phyloP scores from a whole-genome alignment of 2,888 invertebrate genomes.

The Ecliptopera silaceata region DNA sequence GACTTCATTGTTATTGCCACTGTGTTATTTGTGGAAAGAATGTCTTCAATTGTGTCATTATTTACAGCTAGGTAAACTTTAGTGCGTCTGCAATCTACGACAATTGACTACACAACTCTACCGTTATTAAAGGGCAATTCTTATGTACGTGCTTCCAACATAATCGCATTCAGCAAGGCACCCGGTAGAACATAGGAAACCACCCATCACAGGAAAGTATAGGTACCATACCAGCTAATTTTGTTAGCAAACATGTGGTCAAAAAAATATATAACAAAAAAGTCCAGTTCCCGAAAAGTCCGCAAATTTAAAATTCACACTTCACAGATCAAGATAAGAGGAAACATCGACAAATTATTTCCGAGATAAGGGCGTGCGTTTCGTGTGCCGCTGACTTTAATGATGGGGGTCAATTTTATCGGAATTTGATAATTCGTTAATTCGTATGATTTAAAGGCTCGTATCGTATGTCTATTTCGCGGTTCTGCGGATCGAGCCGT shows the following conservation, averaged over 20 bases:
- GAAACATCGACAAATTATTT: slow-evolving; percentile 61
- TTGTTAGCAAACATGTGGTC: slow-evolving; percentile 44
- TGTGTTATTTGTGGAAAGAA: slow-evolving; percentile 57
- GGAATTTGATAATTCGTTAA: slow-evolving; percentile 58
- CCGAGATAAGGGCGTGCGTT: slow-evolving; percentile 53
- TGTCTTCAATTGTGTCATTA: slow-evolving; percentile 72
- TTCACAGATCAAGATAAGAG: slow-evolving; percentile 64
- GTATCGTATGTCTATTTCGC: slow-evolving; percentile 56
- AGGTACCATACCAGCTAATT: slow-evolving; percentile 41
- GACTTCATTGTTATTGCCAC: slow-evolving; percentile 36
- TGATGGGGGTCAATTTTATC: slow-evolving; percentile 50
- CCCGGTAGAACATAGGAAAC: slow-evolving; percentile 53
- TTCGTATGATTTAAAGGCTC: slow-evolving; percentile 50
- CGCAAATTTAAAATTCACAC: slow-evolving; percentile 65
- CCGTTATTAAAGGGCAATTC: slow-evolving; percentile 80
- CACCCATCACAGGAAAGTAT: slow-evolving; percentile 43
- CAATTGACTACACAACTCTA: slow-evolving; percentile 66
- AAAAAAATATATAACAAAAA: slow-evolving; percentile 43
- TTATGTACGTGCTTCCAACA: slow-evolving; percentile 71
- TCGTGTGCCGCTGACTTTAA: slow-evolving; percentile 46
- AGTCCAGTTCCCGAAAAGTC: slow-evolving; percentile 46
- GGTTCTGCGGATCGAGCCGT: slow-evolving; percentile 57
- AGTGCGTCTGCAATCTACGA: slow-evolving; percentile 74
- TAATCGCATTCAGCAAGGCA: slow-evolving; percentile 65
- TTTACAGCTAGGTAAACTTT: slow-evolving; percentile 74